Base-by-base conservation (phyloP, 2,113 vertebrate genomes). In the Himantopus leucocephalus region DNA sequence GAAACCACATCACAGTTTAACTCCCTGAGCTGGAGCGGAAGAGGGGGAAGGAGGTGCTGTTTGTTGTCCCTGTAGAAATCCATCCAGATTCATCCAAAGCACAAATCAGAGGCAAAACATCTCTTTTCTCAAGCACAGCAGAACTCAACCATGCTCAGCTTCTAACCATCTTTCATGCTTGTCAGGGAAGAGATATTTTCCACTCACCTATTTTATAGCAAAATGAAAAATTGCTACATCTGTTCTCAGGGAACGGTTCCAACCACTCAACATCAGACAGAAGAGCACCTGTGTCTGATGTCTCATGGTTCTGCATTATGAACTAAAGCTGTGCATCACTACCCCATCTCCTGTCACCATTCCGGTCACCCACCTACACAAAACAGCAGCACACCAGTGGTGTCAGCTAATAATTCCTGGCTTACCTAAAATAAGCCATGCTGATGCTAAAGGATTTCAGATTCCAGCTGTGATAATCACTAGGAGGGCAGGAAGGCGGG, bases 401-500 rank as follows among this genome's bases (percentile, higher is more conserved):
- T 34, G 21, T 48, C 39, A 90, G 55, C 68, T 47, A n/a, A 26
- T 34, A 77, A 22, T 68, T 91, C 88, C 83, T 55, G 55, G 16
- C 18, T 86, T 60, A 24, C 78, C 72, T 47, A 74, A 89, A 92
- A 53, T 24, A 68, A 89, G 27, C 55, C 19, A 1, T 43, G 63
- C 50, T 66, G 59, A 21, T 70, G 74, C 55, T 70, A 73, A 79
- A 73, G 71, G 48, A 30, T 87, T 83, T 79, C 48, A 34, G 60
- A 37, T 81, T 93, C 91, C 83, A 81, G 85, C 91, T 92, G 90
- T 73, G 90, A 88, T 81, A 78, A 92, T 92, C 52, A 20, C 64
- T 39, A n/a, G 53, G 3, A 68, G 72, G 88, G 92, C 96, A 95
- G 92, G 92, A 91, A 95, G 60, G 70, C 43, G 79, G 90, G 93